Evolutionary conservation across 2,888 invertebrate genomes (phyloP).

Genomic region (Odontocerum albicorne): DNA sequence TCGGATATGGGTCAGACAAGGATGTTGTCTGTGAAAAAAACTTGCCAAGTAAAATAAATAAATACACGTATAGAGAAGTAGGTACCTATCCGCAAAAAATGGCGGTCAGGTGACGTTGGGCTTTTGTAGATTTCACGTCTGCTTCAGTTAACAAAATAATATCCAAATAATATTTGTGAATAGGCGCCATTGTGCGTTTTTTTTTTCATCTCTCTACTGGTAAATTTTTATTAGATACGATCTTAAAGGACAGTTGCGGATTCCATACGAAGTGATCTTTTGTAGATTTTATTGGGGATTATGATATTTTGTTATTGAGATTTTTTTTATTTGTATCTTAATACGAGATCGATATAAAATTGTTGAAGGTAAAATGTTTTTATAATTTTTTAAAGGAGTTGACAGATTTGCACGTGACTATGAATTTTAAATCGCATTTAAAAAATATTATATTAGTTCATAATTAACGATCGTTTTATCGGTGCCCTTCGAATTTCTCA

Average conservation of each 20-base stretch:
- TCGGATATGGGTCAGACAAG: conserved; percentile 23
- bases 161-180: conserved; percentile 20
- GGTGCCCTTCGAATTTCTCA: no score
- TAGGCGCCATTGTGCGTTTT: conserved; percentile 1
- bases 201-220: no score
- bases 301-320: not conserved
- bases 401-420: no score
- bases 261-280: not conserved
- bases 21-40: conserved; percentile 22
- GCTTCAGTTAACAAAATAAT: conserved; percentile 17
- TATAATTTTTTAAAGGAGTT: no score
- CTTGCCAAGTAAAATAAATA: conserved; percentile 18
- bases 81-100: conserved; percentile 13
- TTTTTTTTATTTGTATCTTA: not conserved
- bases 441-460: no score
- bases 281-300: conserved; percentile 12
- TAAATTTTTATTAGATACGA: conserved; percentile 24
- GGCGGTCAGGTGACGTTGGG: conserved; percentile 18
- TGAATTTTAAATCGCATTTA: no score
- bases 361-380: no score
- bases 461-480: no score
- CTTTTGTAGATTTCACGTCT: conserved; percentile 12
- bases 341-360: no score
- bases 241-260: conserved; percentile 11
- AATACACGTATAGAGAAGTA: conserved; percentile 5